These are phyloP conservation scores for Eustalomyia histrio DNA, from an alignment of 2,888 invertebrate genomes.

Conservation along the genomic window DNA sequence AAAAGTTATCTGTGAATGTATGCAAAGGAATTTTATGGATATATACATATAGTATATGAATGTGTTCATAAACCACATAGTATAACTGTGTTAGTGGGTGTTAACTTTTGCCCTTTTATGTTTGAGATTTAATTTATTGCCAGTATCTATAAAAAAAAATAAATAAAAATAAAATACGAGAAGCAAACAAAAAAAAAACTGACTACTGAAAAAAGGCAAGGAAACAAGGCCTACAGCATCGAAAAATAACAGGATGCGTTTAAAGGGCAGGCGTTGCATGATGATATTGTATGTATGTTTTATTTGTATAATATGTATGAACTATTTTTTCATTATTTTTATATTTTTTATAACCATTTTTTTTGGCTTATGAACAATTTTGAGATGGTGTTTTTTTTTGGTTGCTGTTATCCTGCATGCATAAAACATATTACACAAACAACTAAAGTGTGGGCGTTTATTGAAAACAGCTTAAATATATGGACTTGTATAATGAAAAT, in stretches of 20 bases:
- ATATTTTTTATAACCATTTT: slow-evolving; percentile 15
- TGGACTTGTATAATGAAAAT: neutral
- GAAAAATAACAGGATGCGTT: slow-evolving; percentile 57
- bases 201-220: slow-evolving; percentile 24
- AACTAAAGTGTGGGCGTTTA: slow-evolving; percentile 58
- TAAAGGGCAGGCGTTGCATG: slow-evolving; percentile 53
- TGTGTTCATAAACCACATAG: slow-evolving; percentile 1
- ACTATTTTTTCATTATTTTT: slow-evolving; percentile 53
- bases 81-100: slow-evolving; percentile 44
- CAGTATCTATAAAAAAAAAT: slow-evolving; percentile 46
- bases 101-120: slow-evolving; percentile 66
- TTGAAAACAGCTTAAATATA: slow-evolving; percentile 51
- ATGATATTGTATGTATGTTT: neutral
- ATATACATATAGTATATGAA: neutral
- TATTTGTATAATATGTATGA: slow-evolving; percentile 42
- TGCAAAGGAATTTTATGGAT: slow-evolving; percentile 17
- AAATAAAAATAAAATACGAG: too few species aligned
- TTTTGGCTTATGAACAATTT: slow-evolving; percentile 44
- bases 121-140: slow-evolving; percentile 65
- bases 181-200: neutral
- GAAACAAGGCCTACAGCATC: slow-evolving; percentile 56
- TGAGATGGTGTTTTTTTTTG: slow-evolving; percentile 54
- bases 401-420: slow-evolving; percentile 55
- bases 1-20: slow-evolving; percentile 39
- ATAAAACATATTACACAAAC: slow-evolving; percentile 11